phyloP scores from a whole-genome alignment of 92 coral and sea anemone species.

The Actinostola sp. region DNA sequence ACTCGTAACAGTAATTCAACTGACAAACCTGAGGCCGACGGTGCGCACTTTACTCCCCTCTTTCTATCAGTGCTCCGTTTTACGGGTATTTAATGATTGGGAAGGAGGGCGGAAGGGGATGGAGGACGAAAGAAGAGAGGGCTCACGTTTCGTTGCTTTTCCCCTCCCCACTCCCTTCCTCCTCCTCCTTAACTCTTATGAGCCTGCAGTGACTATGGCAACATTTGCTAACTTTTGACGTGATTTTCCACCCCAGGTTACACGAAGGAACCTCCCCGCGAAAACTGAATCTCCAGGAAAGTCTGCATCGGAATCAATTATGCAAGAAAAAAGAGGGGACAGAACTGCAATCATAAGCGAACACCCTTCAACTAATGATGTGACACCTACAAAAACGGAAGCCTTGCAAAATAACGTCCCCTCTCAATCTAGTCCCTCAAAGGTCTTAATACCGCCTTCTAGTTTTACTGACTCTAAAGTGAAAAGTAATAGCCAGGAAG shows the following conservation, averaged over 20 bases:
- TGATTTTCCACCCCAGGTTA: slow-evolving; percentile 1
- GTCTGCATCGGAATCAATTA: not conserved
- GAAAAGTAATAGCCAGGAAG: not conserved
- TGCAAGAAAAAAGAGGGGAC: not conserved
- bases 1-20: no score
- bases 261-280: slow-evolving; percentile 14
- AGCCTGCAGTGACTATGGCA: not conserved
- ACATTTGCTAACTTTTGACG: not conserved
- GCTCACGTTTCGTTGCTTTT: no score
- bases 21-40: no score
- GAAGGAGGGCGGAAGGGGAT: no score
- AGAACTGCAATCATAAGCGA: not conserved
- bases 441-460: slow-evolving; percentile 12
- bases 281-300: slow-evolving; percentile 12
- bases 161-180: not conserved
- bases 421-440: not conserved
- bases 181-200: not conserved
- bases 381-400: not conserved
- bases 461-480: slow-evolving; percentile 11
- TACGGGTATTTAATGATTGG: no score
- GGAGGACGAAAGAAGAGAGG: no score
- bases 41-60: no score
- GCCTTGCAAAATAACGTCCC: not conserved
- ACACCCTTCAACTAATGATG: not conserved
- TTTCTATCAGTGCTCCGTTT: no score